A percentile compares a stretch with the other conserved stretches of the same genome.
Conservation (phyloP, 2,113 vertebrate genomes). For the Lagenorhynchus albirostris region DNA sequence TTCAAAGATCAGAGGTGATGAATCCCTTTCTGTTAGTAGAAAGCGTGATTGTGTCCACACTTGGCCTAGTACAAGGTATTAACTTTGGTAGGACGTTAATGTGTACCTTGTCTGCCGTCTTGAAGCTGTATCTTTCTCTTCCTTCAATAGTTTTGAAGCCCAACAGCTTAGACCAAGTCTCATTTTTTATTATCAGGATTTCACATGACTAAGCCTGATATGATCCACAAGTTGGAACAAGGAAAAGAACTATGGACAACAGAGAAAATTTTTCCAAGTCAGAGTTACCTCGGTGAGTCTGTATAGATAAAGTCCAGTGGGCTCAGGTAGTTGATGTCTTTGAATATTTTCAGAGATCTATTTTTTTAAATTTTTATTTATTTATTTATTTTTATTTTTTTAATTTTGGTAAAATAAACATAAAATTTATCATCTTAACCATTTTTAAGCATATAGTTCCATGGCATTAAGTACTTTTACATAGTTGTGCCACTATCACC, state of each 20-base stretch:
- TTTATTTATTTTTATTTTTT: too few relatives aligned
- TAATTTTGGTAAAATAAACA: neutral
- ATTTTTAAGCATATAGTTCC: neutral
- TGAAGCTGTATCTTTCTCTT: neutral
- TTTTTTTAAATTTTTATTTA: too few relatives aligned
- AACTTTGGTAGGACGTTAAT: constrained; percentile 10
- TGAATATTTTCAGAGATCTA: neutral
- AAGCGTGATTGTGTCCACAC: neutral
- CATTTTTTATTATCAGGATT: constrained; percentile 61
- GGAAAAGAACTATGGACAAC: constrained; percentile 69
- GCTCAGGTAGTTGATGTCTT: neutral
- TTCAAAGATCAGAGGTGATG: neutral
- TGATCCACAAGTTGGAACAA: constrained; percentile 68
- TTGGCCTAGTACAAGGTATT: neutral
- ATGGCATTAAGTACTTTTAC: neutral
- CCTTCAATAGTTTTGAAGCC: constrained; percentile 8
- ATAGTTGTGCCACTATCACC: neutral
- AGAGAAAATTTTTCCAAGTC: constrained; percentile 56
- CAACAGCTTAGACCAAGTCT: constrained; percentile 29
- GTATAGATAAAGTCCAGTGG: neutral
- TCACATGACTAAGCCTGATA: constrained; percentile 64
- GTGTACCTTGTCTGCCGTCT: neutral
- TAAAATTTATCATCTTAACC: neutral
- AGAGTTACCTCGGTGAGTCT: constrained; percentile 59
- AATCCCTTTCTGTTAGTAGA: constrained; percentile 28